Conservation (phyloP, 2,113 vertebrate genomes). For the Chaetura pelagica region DNA sequence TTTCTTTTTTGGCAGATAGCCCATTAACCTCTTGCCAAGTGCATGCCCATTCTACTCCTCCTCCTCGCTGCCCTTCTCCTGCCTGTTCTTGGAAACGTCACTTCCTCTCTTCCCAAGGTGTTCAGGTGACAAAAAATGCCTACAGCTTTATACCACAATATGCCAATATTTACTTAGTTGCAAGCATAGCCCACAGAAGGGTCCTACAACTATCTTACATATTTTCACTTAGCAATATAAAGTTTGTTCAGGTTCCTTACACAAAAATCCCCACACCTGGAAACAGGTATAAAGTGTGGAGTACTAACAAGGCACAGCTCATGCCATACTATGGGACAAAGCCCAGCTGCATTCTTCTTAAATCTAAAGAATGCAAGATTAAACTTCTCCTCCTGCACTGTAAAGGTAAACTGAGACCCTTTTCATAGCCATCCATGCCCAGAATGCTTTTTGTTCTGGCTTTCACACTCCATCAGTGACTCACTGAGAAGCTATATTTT, state of each 20-base stretch:
- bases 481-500: neutral
- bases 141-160: neutral
- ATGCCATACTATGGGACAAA: neutral
- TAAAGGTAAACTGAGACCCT: neutral
- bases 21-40: neutral
- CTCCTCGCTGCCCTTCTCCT: neutral
- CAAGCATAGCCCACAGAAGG: neutral
- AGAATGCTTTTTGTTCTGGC: neutral
- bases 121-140: neutral
- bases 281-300: neutral
- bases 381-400: neutral
- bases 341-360: neutral
- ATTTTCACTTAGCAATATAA: neutral
- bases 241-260: constrained; percentile 1
- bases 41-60: neutral
- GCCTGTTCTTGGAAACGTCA: neutral
- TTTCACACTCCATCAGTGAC: neutral
- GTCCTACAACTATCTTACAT: neutral
- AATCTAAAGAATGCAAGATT: neutral
- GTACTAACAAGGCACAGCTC: neutral
- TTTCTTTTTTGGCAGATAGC: neutral
- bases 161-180: neutral
- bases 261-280: neutral
- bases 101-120: neutral
- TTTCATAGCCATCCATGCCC: neutral